phyloP scores from a whole-genome alignment of 92 coral and sea anemone species.

The Siderastrea siderea region DNA sequence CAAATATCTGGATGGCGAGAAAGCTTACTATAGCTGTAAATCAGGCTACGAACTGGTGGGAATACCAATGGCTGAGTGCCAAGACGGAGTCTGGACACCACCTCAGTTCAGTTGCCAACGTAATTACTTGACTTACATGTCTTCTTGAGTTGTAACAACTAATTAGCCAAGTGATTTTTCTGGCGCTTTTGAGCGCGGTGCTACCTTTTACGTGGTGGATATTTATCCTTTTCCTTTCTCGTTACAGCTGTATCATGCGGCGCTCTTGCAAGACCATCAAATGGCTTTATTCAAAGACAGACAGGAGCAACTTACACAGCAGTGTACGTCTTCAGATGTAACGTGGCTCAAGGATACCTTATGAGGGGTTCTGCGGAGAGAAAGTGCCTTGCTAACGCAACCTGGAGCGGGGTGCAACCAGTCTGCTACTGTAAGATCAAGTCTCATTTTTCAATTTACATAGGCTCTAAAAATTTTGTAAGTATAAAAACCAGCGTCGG shows the following conservation, averaged over 20 bases:
- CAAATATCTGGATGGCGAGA: conserved; percentile 77
- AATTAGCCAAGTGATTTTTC: too few relatives aligned
- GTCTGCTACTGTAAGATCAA: conserved; percentile 71
- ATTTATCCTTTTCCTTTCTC: not conserved
- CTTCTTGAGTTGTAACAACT: too few relatives aligned
- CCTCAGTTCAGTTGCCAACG: conserved; percentile 47
- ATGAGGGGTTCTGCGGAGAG: conserved; percentile 73
- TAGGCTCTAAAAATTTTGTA: too few relatives aligned
- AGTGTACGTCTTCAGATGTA: conserved; percentile 70
- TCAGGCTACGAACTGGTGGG: conserved; percentile 81
- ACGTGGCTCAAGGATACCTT: conserved; percentile 68
- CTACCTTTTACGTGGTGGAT: not conserved
- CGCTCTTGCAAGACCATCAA: conserved; percentile 54
- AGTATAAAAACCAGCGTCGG: too few relatives aligned
- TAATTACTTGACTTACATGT: not conserved
- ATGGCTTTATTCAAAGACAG: conserved; percentile 54
- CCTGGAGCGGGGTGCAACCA: conserved; percentile 85
- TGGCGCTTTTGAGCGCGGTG: too few relatives aligned
- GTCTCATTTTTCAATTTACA: too few relatives aligned
- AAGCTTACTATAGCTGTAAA: conserved; percentile 75
- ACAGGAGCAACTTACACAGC: conserved; percentile 77
- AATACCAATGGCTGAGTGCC: conserved; percentile 71
- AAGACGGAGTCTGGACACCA: conserved; percentile 73
- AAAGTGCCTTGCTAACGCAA: conserved; percentile 77
- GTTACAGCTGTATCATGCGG: conserved; percentile 85